Base-by-base conservation (phyloP, 2,888 invertebrate genomes). In the Antheraea yamamai region DNA sequence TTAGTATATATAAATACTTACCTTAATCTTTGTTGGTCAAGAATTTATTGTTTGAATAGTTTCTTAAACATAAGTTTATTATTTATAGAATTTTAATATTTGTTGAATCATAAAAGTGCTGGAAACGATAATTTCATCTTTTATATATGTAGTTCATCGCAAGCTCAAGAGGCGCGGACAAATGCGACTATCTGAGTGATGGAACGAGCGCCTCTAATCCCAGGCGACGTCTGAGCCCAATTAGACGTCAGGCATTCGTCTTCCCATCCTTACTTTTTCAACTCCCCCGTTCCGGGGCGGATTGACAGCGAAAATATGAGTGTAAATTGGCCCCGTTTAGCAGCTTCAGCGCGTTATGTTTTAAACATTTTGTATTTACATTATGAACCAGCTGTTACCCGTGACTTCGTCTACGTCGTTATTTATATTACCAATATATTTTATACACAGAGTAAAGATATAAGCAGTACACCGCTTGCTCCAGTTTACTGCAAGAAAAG, bases 231-330 rank as follows among this genome's bases (percentile, higher is more conserved):
- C 86, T 82, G 82, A 81, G 82, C 83, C 90, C 93, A 93, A 93
- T 94, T 93, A 93, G 89, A 88, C 87, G 92, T 90, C 93, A 90
- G 81, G 88, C 91, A 93, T 92, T 88, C 88, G 90, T 93, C 92
- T 92, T 93, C 84, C 82, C 84, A 26, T 85, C 82, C 84, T 84
- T 85, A 83, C 84, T 87, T 86, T 88, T 86, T 85, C 85, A 85
- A 82, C 81, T 82, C 80, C 78, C 81, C 78, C 79, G 75, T 78
- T 78, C 72, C 72, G 84, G 26, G 83, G 85, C 75, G 81, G 82
- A 83, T 84, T 82, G 81, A 74, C 81, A 76, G 79, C 73, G 81
- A 83, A 86, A 88, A 83, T 88, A 87, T 87, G 83, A 85, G 81
- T 76, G 82, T 75, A 81, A 82, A 85, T 86, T 86, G 83, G 81